Base-by-base conservation (phyloP, 2,113 vertebrate species). In the Ancistrus triradiatus region DNA sequence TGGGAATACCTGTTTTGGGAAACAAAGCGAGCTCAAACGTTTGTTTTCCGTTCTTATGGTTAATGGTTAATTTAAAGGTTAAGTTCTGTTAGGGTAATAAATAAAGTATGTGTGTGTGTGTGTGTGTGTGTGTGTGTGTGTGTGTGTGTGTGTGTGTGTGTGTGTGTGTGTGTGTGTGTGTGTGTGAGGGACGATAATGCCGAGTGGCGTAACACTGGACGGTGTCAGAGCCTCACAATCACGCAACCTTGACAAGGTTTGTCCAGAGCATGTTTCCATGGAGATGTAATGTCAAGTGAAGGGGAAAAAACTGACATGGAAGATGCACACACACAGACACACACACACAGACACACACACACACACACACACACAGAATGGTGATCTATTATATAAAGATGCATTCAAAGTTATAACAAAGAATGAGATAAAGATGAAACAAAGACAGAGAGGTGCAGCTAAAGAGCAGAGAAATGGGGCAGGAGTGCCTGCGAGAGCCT, bases 161-260 rank as follows among this genome's bases (percentile, higher is more conserved):
- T 25, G 19, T 56, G 13, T 48, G 35, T 69, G 53, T 44, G 24
- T 57, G 59, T 48, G 22, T 24, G 15, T 47, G n/a, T 21, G 31
- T 22, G 18, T 46, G 37, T 24, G 40, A 21, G 57, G 25, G 9
- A n/a, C 49, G 24, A 27, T 25, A 4, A 48, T 63, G 70, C 57
- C 58, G n/a, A 51, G 60, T 63, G 47, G 47, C 51, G 24, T 63
- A 63, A 51, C 22, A 4, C n/a, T 63, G 48, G 60, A 63, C 11
- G 21, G 47, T 51, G 21, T 63, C 47, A 51, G 60, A 51, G 35
- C 22, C 24, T 51, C 35, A 19, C 47, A 51, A 63, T 44, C 47
- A 46, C 57, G 60, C 18, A 52, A 43, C 56, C 66, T 68, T 60
- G 66, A 60, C 38, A 35, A 68, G 47, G 57, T 60, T 50, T 68